These are phyloP conservation scores for Chironomus tepperi DNA, from an alignment of 1,140 invertebrate species.

Conservation along the genomic window DNA sequence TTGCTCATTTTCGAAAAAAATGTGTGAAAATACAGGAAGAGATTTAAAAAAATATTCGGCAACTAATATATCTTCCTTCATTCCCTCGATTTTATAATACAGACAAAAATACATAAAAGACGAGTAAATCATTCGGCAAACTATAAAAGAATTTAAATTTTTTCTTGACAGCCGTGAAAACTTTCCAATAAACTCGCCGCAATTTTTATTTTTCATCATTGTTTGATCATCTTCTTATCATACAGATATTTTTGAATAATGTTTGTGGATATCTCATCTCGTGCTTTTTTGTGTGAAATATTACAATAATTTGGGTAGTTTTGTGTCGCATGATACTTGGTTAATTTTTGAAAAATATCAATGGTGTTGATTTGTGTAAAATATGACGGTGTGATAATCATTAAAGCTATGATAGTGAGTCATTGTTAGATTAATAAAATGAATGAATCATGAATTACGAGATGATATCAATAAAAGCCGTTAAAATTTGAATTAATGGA, in stretches of 20 bases:
- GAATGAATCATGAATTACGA: no score
- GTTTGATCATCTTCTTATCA: slow-evolving; percentile 13
- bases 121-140: slow-evolving; percentile 1
- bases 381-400: no score
- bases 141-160: slow-evolving; percentile 1
- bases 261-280: background rate
- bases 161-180: slow-evolving; percentile 1
- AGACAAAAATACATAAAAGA: no score
- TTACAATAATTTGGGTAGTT: background rate
- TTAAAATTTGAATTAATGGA: no score
- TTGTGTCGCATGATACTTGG: no score
- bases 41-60: background rate
- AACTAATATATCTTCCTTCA: background rate
- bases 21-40: background rate
- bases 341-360: no score
- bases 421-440: no score
- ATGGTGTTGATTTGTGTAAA: no score
- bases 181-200: background rate
- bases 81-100: background rate
- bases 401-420: no score
- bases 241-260: background rate
- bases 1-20: no score
- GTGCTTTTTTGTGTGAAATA: background rate
- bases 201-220: background rate
- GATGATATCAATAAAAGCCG: no score